These are phyloP conservation scores for Gymnosoma rotundatum DNA, from an alignment of 2,888 invertebrate genomes.

Conservation along the genomic window DNA sequence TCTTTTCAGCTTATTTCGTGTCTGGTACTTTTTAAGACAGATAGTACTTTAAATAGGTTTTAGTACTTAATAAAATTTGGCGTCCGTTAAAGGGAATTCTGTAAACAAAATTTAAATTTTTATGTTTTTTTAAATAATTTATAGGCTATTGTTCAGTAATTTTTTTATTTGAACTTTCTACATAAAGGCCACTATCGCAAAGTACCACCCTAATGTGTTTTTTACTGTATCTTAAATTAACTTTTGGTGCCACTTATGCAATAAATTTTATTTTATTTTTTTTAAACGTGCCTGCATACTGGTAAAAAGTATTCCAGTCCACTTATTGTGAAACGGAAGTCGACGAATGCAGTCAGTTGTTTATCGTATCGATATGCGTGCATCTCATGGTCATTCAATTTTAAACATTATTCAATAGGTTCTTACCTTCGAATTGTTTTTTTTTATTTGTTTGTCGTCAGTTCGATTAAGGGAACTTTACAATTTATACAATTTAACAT, in stretches of 20 bases:
- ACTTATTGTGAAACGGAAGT: constrained; percentile 55
- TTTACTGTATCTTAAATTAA: background rate
- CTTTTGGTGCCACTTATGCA: constrained; percentile 45
- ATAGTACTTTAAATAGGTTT: too few relatives aligned
- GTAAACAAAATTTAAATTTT: too few relatives aligned
- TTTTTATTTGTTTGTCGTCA: background rate
- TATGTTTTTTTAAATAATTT: too few relatives aligned
- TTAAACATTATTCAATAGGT: constrained; percentile 55
- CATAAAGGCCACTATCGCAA: too few relatives aligned
- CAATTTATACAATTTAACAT: too few relatives aligned
- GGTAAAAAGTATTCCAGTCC: background rate
- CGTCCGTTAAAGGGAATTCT: too few relatives aligned
- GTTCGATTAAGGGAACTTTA: constrained; percentile 2
- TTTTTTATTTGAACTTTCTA: too few relatives aligned
- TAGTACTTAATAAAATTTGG: too few relatives aligned
- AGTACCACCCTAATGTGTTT: background rate
- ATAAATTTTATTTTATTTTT: constrained; percentile 45
- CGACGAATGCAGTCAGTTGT: constrained; percentile 35
- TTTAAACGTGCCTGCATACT: background rate
- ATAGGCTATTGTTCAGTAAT: too few relatives aligned
- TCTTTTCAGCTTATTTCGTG: too few relatives aligned
- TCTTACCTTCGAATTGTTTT: constrained; percentile 21
- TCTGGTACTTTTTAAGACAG: too few relatives aligned
- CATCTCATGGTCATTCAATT: constrained; percentile 68
- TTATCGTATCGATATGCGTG: constrained; percentile 63